Conservation (phyloP, 2,888 invertebrate genomes). For the Byasa hedistus region DNA sequence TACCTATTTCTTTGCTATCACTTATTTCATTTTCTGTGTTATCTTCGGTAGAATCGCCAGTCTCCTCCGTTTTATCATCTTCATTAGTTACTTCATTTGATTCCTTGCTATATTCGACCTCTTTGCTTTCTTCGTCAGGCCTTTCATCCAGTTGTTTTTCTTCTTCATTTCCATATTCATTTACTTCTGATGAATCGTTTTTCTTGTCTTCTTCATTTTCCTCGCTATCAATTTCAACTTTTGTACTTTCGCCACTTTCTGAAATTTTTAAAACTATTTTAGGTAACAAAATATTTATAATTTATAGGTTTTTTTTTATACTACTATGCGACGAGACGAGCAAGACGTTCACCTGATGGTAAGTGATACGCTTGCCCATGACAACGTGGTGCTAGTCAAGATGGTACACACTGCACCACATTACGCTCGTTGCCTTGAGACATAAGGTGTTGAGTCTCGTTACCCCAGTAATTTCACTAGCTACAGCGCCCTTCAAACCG, state of each 20-base stretch:
- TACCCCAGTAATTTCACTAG: no score
- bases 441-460: no score
- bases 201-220: constrained; percentile 39
- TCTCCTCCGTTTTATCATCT: constrained; percentile 52
- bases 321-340: no score
- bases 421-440: no score
- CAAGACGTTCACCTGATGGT: no score
- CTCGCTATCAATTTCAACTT: constrained; percentile 43
- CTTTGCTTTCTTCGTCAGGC: constrained; percentile 38
- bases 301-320: no score
- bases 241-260: constrained; percentile 65
- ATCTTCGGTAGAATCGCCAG: constrained; percentile 45
- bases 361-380: no score
- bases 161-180: constrained; percentile 45
- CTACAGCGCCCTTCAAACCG: no score
- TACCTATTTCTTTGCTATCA: constrained; percentile 40
- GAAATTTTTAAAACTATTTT: constrained; percentile 37
- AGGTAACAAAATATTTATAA: neutral
- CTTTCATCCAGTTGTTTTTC: constrained; percentile 49
- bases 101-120: constrained; percentile 31
- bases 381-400: no score
- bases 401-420: no score
- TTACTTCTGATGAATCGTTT: constrained; percentile 46
- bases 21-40: constrained; percentile 36
- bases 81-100: constrained; percentile 34